phyloP scores from a whole-genome alignment of 2,888 invertebrate genomes.

The Alsophila aescularia region DNA sequence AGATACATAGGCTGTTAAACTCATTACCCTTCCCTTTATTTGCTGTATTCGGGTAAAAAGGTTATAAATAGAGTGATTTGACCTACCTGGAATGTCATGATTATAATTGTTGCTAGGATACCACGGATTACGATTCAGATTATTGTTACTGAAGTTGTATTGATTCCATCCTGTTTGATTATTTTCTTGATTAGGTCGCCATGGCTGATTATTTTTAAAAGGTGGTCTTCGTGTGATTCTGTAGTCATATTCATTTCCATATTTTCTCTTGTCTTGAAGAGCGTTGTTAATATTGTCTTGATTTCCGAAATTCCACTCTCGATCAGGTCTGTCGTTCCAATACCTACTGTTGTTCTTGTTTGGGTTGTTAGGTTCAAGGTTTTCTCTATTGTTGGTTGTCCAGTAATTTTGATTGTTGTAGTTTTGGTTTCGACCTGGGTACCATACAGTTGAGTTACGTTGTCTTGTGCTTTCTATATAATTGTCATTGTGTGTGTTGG shows the following conservation, averaged over 20 bases:
- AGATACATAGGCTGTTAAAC: too few relatives aligned
- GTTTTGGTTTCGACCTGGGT: constrained; percentile 5
- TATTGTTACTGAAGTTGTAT: constrained; percentile 6
- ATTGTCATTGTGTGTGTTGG: background rate
- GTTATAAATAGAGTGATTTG: background rate
- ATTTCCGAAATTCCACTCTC: constrained; percentile 24
- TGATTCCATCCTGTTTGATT: constrained; percentile 11
- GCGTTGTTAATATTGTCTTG: constrained; percentile 11
- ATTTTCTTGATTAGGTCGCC: constrained; percentile 10
- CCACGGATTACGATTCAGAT: constrained; percentile 4
- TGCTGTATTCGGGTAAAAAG: too few relatives aligned
- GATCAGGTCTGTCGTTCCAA: constrained; percentile 30
- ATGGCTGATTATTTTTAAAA: background rate
- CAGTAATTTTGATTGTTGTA: constrained; percentile 13
- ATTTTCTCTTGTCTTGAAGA: background rate
- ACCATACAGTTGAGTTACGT: constrained; percentile 2
- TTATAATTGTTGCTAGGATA: constrained; percentile 6
- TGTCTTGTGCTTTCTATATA: background rate
- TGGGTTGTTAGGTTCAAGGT: background rate
- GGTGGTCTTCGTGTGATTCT: background rate
- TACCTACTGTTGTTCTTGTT: constrained; percentile 15
- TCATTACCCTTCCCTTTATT: too few relatives aligned
- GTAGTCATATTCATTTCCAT: background rate
- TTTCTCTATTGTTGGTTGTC: constrained; percentile 2
- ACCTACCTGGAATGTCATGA: constrained; percentile 15